These are phyloP conservation scores for Eristalis intricaria DNA, from an alignment of 2,888 invertebrate genomes.

Conservation along the genomic window DNA sequence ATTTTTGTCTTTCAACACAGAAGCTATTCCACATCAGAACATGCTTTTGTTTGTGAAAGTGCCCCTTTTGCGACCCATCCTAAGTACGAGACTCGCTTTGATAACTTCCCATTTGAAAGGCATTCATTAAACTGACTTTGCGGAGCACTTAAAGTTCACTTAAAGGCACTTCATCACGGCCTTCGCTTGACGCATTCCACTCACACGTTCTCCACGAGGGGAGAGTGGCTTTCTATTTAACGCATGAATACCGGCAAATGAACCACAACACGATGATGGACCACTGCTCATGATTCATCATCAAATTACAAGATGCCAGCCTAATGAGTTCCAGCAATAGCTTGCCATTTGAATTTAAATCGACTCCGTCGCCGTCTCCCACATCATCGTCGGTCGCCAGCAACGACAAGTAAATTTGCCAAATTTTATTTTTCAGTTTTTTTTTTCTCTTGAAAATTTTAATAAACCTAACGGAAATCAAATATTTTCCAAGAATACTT, in stretches of 20 bases:
- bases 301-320: conserved; percentile 15
- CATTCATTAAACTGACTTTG: background rate
- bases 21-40: too few species aligned
- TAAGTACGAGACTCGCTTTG: too few species aligned
- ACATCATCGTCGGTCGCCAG: background rate
- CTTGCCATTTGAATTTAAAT: conserved; percentile 36
- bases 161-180: background rate
- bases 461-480: conserved; percentile 58
- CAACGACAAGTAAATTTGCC: background rate
- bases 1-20: too few species aligned
- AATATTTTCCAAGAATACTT: conserved; percentile 39
- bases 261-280: background rate
- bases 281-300: conserved; percentile 7
- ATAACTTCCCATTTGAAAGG: background rate
- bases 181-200: background rate
- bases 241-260: background rate
- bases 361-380: background rate
- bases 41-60: too few species aligned
- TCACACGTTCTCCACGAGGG: background rate
- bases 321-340: conserved; percentile 26
- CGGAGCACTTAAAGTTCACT: too few species aligned
- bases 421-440: background rate
- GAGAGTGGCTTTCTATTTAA: background rate
- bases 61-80: too few species aligned
- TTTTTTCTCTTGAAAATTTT: conserved; percentile 1